Evolutionary conservation across 2,797 vertebrate species (phyloP).

Genomic region (Steatocranus sp.): DNA sequence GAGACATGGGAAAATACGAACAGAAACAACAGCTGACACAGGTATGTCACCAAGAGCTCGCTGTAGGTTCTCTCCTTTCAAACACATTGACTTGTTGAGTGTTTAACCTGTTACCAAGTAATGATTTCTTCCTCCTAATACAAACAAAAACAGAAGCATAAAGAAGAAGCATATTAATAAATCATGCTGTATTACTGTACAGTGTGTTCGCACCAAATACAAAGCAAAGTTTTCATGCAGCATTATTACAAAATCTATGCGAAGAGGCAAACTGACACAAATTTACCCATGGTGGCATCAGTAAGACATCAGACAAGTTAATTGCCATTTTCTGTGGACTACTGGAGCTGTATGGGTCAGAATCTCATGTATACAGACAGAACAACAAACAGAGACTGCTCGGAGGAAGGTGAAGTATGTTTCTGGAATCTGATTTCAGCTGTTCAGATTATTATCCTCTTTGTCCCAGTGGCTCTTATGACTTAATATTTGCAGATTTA

Average conservation of each 20-base stretch:
- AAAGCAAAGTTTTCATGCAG: neutral
- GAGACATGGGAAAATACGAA: slow-evolving; percentile 3
- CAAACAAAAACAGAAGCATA: neutral
- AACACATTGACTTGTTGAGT: neutral
- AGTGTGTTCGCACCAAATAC: neutral
- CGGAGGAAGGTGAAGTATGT: neutral
- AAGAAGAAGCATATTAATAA: neutral
- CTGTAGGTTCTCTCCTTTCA: neutral
- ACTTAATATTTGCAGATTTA: neutral
- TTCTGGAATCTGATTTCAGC: neutral
- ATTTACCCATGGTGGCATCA: neutral
- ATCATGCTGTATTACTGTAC: neutral
- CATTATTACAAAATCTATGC: neutral
- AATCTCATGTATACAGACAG: neutral
- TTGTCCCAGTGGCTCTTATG: neutral
- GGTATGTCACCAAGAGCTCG: neutral
- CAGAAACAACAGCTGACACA: neutral
- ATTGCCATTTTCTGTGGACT: neutral
- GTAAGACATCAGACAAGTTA: neutral
- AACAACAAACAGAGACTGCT: neutral
- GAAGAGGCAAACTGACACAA: neutral
- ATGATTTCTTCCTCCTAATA: neutral
- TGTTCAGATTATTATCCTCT: neutral
- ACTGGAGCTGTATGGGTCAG: neutral
- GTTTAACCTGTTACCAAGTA: neutral